These are phyloP conservation scores for Pteropus rufus DNA, from an alignment of 2,797 vertebrate genomes.

Conservation along the genomic window DNA sequence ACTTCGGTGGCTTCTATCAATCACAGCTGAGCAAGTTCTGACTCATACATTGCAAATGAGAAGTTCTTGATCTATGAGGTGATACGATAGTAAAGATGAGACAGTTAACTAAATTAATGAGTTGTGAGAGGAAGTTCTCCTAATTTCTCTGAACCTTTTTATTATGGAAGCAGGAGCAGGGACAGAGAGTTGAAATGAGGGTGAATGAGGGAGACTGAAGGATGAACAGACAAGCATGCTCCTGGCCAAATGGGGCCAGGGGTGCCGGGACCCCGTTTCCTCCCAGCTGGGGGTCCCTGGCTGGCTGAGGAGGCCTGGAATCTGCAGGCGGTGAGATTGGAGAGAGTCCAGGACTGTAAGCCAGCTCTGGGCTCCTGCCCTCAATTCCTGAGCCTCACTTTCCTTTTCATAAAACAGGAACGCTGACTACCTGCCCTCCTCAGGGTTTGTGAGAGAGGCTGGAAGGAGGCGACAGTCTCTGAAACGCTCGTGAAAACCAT, in stretches of 20 bases:
- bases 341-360: background rate
- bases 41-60: background rate
- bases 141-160: background rate
- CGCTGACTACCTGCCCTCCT: background rate
- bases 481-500: background rate
- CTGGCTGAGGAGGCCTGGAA: background rate
- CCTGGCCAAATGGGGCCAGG: background rate
- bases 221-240: background rate
- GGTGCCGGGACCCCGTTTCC: background rate
- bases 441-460: background rate
- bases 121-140: background rate
- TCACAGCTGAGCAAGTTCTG: slow-evolving; percentile 29
- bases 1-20: background rate
- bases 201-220: background rate
- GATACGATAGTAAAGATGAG: background rate
- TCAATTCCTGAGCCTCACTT: background rate
- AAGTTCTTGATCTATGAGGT: background rate
- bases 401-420: background rate
- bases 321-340: background rate
- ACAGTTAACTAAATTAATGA: background rate
- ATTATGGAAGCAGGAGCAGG: background rate
- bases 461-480: background rate
- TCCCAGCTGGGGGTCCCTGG: background rate
- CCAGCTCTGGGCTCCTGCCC: background rate
- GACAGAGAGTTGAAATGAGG: background rate